These are phyloP conservation scores for Poecile montanus DNA, from an alignment of 2,797 vertebrate species.

Conservation along the genomic window DNA sequence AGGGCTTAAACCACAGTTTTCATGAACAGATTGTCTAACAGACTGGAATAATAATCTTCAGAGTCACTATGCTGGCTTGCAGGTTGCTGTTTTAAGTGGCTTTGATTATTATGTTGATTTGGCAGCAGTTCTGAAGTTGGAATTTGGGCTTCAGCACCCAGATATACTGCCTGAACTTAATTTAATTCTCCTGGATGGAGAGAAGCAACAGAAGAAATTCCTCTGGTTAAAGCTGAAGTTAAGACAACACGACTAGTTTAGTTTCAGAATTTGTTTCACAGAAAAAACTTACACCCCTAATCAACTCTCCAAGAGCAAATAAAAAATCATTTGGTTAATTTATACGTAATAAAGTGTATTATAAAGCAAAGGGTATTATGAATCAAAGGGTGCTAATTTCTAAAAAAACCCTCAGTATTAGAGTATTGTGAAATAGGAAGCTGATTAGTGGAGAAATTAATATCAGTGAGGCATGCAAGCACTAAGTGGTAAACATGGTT, in stretches of 20 bases:
- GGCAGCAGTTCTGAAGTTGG: constrained; percentile 49
- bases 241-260: not conserved
- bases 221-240: not conserved
- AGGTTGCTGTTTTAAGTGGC: constrained; percentile 67
- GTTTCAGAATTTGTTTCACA: not conserved
- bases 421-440: not conserved
- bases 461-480: not conserved
- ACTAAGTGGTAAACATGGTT: not conserved
- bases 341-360: not conserved
- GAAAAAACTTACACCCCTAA: not conserved
- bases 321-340: not conserved
- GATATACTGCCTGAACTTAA: constrained; percentile 22
- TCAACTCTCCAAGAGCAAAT: not conserved
- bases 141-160: constrained; percentile 33
- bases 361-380: not conserved
- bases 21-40: constrained; percentile 69
- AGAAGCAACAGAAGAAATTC: not conserved
- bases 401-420: not conserved
- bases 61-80: constrained; percentile 64
- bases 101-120: constrained; percentile 70
- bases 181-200: constrained; percentile 10
- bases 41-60: constrained; percentile 70
- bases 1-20: constrained; percentile 55
- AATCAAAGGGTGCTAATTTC: not conserved
- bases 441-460: not conserved